These are phyloP conservation scores for Perca schrenkii DNA, from an alignment of 2,113 vertebrate species.

Conservation along the genomic window DNA sequence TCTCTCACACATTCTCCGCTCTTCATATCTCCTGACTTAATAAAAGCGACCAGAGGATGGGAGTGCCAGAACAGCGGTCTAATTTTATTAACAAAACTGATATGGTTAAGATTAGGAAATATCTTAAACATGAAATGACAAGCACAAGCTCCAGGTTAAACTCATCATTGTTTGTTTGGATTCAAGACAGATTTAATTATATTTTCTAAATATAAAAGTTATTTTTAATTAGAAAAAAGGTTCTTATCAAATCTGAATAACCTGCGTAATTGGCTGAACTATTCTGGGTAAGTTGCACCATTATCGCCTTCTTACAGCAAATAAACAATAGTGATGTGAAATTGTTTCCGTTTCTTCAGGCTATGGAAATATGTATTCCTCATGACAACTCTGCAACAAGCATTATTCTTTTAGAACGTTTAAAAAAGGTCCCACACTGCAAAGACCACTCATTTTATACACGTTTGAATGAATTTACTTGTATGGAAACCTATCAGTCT, in stretches of 20 bases:
- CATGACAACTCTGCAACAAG: neutral
- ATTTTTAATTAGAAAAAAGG: slow-evolving; percentile 55
- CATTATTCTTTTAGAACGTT: slow-evolving; percentile 53
- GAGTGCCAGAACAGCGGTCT: neutral
- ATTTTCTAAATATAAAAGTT: neutral
- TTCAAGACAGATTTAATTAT: slow-evolving; percentile 31
- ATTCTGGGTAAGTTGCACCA: slow-evolving; percentile 15
- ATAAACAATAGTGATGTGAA: neutral
- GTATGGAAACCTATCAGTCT: slow-evolving; percentile 50
- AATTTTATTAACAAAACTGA: slow-evolving; percentile 14
- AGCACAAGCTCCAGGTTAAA: slow-evolving; percentile 23
- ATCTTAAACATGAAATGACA: slow-evolving; percentile 8
- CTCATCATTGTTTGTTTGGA: slow-evolving; percentile 43
- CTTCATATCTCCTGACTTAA: slow-evolving; percentile 12
- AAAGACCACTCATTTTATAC: slow-evolving; percentile 33
- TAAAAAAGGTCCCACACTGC: slow-evolving; percentile 30
- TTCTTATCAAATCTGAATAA: slow-evolving; percentile 48
- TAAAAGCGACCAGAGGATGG: neutral
- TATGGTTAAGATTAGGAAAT: slow-evolving; percentile 26
- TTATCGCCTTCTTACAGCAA: slow-evolving; percentile 25
- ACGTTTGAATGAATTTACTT: slow-evolving; percentile 39
- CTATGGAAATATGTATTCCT: neutral
- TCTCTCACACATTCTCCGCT: neutral
- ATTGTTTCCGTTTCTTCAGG: neutral
- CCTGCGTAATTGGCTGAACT: slow-evolving; percentile 42